Evolutionary conservation across 2,888 invertebrate species (phyloP).

Genomic region (Tetragonisca angustula): DNA sequence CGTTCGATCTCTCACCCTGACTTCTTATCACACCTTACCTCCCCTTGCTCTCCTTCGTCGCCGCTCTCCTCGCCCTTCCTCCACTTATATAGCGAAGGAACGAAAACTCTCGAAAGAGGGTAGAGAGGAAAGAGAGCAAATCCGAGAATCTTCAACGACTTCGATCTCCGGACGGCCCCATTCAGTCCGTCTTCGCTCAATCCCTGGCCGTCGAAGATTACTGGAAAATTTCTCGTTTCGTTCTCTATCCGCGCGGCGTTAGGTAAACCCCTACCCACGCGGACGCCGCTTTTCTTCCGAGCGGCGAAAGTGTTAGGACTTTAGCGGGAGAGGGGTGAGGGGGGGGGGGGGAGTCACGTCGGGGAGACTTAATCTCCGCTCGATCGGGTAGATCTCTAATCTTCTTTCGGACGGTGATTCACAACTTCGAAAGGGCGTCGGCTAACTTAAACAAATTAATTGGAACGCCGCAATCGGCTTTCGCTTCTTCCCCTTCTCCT

Average conservation of each 20-base stretch:
- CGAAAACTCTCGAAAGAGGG: constrained; percentile 23
- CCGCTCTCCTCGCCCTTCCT: constrained; percentile 34
- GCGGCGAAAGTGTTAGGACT: not conserved
- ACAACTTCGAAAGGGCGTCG: constrained; percentile 31
- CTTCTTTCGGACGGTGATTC: constrained; percentile 54
- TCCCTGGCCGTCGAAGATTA: constrained; percentile 70
- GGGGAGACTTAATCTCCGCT: constrained; percentile 62
- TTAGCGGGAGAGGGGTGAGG: not conserved
- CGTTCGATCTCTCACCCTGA: not conserved
- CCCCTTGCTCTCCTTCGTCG: constrained; percentile 12
- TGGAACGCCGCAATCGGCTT: constrained; percentile 39
- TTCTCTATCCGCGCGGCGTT: constrained; percentile 26
- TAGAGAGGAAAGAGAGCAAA: constrained; percentile 27
- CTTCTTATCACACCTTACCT: not conserved
- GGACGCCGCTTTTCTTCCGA: not conserved
- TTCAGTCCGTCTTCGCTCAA: constrained; percentile 66
- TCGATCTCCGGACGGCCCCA: constrained; percentile 63
- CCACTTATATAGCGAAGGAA: constrained; percentile 9
- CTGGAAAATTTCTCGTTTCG: constrained; percentile 69
- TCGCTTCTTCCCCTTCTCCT: not conserved
- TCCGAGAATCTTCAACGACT: constrained; percentile 64
- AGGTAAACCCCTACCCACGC: constrained; percentile 27
- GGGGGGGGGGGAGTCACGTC: not conserved
- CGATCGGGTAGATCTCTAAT: constrained; percentile 69
- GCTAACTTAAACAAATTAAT: constrained; percentile 56